These are phyloP conservation scores for Actenoides hombroni DNA, from an alignment of 2,113 vertebrate species.

Conservation along the genomic window DNA sequence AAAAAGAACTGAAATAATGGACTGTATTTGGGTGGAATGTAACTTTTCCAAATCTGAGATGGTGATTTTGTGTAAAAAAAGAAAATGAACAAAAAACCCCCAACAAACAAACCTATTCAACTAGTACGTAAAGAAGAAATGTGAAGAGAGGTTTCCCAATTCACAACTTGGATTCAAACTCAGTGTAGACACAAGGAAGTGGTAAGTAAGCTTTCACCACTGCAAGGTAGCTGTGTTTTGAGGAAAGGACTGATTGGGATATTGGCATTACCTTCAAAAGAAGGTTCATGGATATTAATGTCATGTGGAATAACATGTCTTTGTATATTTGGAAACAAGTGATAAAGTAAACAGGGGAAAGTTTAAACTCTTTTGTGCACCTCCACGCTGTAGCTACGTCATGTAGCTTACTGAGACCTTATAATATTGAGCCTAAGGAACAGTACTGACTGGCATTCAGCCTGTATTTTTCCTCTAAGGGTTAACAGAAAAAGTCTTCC, in stretches of 20 bases:
- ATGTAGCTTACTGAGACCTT: neutral
- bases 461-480: neutral
- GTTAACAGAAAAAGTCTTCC: neutral
- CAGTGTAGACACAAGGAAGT: neutral
- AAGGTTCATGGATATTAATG: neutral
- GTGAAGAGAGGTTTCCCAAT: neutral
- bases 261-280: neutral
- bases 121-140: neutral
- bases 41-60: neutral
- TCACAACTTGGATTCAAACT: neutral
- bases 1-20: neutral
- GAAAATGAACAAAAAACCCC: fast-evolving
- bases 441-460: neutral
- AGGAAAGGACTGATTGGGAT: neutral
- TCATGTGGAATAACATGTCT: neutral
- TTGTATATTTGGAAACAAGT: neutral
- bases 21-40: neutral
- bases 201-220: neutral
- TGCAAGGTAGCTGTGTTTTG: neutral
- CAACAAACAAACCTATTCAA: neutral
- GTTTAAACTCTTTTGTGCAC: neutral
- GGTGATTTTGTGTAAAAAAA: fast-evolving
- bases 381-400: neutral
- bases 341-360: neutral
- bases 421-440: neutral